Base-by-base conservation (phyloP, 2,888 invertebrate genomes). In the Phortica magna region DNA sequence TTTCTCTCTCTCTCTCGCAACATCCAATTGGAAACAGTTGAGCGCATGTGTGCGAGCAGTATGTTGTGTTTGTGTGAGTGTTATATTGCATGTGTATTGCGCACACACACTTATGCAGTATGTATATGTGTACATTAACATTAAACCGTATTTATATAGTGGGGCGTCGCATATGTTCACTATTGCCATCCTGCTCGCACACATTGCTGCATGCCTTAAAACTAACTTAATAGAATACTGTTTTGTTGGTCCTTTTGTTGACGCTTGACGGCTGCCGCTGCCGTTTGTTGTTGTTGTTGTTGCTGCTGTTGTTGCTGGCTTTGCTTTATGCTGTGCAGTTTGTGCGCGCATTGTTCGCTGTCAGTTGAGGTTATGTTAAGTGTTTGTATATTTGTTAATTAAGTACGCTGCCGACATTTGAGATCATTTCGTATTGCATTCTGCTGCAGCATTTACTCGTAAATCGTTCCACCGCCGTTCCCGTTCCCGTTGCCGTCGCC, bases 301-400 rank as follows among this genome's bases (percentile, higher is more conserved):
- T 74, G 61, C 65, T 76, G 6, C 67, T 57, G 7, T 65, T 64
- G 57, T 48, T 42, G 72, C 43, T 70, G 79, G 78, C 76, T 57
- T 74, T 77, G 76, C 77, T 10, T 65, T 48, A 12, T 72, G 64
- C 41, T 68, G 59, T 75, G 39, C 31, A 19, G 57, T 73, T 76
- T 68, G 61, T 55, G 70, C 55, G 55, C 9, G 74, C 67, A 74
- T 74, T 77, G 68, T 74, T 74, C 79, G 73, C 84, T 84, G 86
- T 87, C 89, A 85, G 83, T 87, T 89, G 89, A 87, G 89, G 89
- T 88, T 89, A 88, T 89, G 85, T 86, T 90, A 85, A 88, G 84
- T 86, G 88, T 86, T 85, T 83, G 85, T 84, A 85, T 87, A 89
- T 90, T 89, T 89, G 90, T 90, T 90, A 90, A 90, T 90, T 90